Evolutionary conservation across 2,888 invertebrate species (phyloP), one percentile per base, ranked within the genome.

Genomic region (Cenopis cana): DNA sequence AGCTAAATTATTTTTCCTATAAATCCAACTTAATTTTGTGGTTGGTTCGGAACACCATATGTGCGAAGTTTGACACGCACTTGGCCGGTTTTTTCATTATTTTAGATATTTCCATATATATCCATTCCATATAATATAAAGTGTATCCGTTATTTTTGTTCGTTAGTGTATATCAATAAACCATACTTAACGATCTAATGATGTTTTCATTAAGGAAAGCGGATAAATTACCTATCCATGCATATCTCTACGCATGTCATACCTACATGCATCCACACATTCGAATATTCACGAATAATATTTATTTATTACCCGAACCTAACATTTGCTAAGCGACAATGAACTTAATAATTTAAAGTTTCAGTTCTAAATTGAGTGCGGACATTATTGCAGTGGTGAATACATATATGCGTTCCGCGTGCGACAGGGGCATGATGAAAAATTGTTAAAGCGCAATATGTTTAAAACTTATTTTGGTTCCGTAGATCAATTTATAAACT

Each of bases 211-310:
- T 77, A 81, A 82, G 81, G 82, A 82, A 83, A 80, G 78, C 79
- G 79, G 78, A 82, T 82, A 73, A 74, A 69, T 72, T 84, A 79
- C 75, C 75, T 76, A 74, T 68, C 79, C 80, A 81, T 74, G 84
- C 84, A 78, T 83, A 78, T 76, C 80, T 78, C 70, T 75, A 61
- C 71, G 61, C 61, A 61, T 64, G 61, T 62, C 56, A 61, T 56
- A 68, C 56, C 55, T 56, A 68, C 72, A 62, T 62, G 57, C 55
- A 49, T 49, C 36, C 11, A 67, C 14, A 64, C 56, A 62, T 29
- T 68, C 68, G 36, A 62, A 64, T 64, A 68, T 64, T 68, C 41
- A 57, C 60, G 55, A 55, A 60, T 55, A 69, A 41, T 20, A 12
- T 18, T 20, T 52, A 68, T 36, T 64, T 62, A 62, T 62, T 65